Evolutionary conservation across 2,113 vertebrate species (phyloP).

Genomic region (Indicator maculatus): DNA sequence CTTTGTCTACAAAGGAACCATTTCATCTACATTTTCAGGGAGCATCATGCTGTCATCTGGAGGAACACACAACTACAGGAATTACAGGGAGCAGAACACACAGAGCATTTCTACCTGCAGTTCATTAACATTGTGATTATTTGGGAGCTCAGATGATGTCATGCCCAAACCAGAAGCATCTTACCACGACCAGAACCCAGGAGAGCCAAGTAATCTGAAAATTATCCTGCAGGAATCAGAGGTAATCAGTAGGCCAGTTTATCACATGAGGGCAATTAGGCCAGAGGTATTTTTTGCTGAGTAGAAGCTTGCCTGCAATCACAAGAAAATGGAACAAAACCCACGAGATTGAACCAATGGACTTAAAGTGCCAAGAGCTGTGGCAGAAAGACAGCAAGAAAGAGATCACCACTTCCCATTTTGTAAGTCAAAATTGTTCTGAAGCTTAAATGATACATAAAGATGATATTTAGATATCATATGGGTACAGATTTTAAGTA

Average conservation of each 20-base stretch:
- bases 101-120: neutral
- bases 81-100: neutral
- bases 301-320: constrained; percentile 11
- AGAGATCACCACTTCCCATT: rapidly evolving
- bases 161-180: constrained; percentile 40
- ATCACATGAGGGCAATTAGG: constrained; percentile 29
- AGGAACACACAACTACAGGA: neutral
- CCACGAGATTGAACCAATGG: too few relatives aligned
- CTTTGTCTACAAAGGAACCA: too few relatives aligned
- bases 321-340: neutral
- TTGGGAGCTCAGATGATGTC: constrained; percentile 35
- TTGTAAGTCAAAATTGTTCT: neutral
- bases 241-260: constrained; percentile 52
- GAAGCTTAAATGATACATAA: neutral
- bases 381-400: neutral
- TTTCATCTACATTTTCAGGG: too few relatives aligned
- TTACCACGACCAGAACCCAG: constrained; percentile 34
- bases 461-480: neutral
- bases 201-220: constrained; percentile 53
- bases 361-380: neutral
- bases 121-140: neutral
- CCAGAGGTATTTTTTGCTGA: constrained; percentile 10
- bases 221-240: constrained; percentile 23
- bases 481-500: neutral
- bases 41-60: neutral